Evolutionary conservation across 2,113 vertebrate genomes (phyloP).

Genomic region (Syngnathus floridae): DNA sequence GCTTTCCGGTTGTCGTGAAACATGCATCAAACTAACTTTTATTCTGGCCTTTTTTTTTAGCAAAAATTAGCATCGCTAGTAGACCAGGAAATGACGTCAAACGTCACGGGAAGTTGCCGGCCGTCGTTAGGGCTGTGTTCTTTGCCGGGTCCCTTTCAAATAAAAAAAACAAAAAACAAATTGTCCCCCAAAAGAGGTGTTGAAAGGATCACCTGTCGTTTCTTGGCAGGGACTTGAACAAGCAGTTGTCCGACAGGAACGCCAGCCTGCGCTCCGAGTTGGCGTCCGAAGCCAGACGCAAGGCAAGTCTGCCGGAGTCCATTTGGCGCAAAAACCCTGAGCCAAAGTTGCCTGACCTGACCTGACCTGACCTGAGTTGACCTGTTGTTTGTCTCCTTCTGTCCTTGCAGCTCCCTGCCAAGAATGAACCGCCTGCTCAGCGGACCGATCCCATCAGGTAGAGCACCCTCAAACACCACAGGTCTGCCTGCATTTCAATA

Average conservation of each 20-base stretch:
- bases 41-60: no score
- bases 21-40: no score
- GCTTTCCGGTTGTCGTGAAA: no score
- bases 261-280: slow-evolving; percentile 58
- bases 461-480: slow-evolving; percentile 56
- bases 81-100: no score
- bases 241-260: slow-evolving; percentile 70
- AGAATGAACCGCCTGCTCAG: slow-evolving; percentile 44
- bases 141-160: no score
- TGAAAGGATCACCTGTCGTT: not conserved
- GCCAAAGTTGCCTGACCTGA: no score
- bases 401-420: slow-evolving; percentile 50
- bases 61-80: no score
- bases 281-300: slow-evolving; percentile 43
- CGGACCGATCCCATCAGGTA: slow-evolving; percentile 57
- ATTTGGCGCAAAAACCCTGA: no score
- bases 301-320: slow-evolving; percentile 39
- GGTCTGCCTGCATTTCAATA: slow-evolving; percentile 31
- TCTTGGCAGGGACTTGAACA: slow-evolving; percentile 60
- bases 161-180: no score
- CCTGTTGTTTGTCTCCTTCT: not conserved
- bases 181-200: not conserved
- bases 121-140: no score
- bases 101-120: no score
- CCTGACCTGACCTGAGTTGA: not conserved